Percentiles rank a stretch among this genome's conserved stretches.
Conservation (phyloP, 2,797 vertebrate species). For the Alectoris magna region DNA sequence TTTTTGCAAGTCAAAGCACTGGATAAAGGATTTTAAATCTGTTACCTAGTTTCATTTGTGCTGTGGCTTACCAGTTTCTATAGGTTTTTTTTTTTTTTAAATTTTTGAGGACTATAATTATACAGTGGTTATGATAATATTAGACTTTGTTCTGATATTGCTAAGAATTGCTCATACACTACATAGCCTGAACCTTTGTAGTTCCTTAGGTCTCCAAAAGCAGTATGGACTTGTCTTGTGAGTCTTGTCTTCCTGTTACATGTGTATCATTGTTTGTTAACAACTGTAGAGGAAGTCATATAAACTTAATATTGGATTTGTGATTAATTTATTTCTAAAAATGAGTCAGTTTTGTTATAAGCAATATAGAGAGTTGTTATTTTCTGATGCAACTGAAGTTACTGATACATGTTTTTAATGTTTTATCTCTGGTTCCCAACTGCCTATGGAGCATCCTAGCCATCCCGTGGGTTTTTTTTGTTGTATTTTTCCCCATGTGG, state of each 20-base stretch:
- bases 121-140: too few relatives aligned
- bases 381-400: neutral
- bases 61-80: neutral
- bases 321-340: neutral
- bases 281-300: neutral
- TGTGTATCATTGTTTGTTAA: neutral
- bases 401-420: neutral
- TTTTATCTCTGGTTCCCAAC: neutral
- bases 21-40: neutral
- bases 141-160: neutral
- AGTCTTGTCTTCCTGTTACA: neutral
- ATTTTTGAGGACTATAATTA: neutral
- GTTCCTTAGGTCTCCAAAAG: neutral
- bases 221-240: neutral
- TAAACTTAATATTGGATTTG: slow-evolving; percentile 1
- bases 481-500: too few relatives aligned
- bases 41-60: neutral
- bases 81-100: too few relatives aligned
- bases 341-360: neutral
- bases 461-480: neutral
- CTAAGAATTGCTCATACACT: neutral
- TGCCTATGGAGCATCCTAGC: neutral
- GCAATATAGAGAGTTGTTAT: neutral
- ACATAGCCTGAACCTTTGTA: neutral
- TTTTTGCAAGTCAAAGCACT: neutral